These are phyloP conservation scores for Graptemys geographica DNA, from an alignment of 2,797 vertebrate species.

Conservation along the genomic window DNA sequence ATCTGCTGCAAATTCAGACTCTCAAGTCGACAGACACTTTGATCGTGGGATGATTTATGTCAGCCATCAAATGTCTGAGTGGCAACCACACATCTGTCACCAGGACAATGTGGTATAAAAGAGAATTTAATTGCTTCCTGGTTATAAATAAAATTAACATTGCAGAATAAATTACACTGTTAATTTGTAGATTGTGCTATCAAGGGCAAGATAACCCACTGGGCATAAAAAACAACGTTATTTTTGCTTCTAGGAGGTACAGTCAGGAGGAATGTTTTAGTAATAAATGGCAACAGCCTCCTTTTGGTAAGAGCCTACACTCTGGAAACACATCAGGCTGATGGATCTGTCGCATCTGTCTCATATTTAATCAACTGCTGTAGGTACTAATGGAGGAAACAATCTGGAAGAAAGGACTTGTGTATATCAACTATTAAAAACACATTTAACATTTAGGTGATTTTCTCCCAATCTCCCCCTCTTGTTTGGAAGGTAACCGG, in stretches of 20 bases:
- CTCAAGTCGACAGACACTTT: constrained; percentile 82
- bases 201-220: constrained; percentile 79
- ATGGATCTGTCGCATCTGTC: constrained; percentile 68
- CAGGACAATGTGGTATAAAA: constrained; percentile 78
- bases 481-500: neutral
- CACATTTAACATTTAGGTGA: constrained; percentile 48
- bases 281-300: constrained; percentile 73
- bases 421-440: constrained; percentile 80
- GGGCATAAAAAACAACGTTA: constrained; percentile 37
- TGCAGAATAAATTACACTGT: constrained; percentile 77
- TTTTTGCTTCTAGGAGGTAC: constrained; percentile 61
- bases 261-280: constrained; percentile 61
- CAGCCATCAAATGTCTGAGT: constrained; percentile 82
- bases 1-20: constrained; percentile 83
- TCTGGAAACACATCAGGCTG: constrained; percentile 67
- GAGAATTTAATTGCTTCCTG: constrained; percentile 82
- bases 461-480: constrained; percentile 36
- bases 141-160: constrained; percentile 82
- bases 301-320: constrained; percentile 60
- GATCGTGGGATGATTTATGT: constrained; percentile 87
- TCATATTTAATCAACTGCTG: constrained; percentile 75
- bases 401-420: constrained; percentile 71
- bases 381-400: constrained; percentile 73
- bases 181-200: constrained; percentile 75
- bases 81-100: constrained; percentile 84